Evolutionary conservation across 1,140 invertebrate species (phyloP), one percentile per base, ranked within the genome.

Genomic region (Leptopilina boulardi): DNA sequence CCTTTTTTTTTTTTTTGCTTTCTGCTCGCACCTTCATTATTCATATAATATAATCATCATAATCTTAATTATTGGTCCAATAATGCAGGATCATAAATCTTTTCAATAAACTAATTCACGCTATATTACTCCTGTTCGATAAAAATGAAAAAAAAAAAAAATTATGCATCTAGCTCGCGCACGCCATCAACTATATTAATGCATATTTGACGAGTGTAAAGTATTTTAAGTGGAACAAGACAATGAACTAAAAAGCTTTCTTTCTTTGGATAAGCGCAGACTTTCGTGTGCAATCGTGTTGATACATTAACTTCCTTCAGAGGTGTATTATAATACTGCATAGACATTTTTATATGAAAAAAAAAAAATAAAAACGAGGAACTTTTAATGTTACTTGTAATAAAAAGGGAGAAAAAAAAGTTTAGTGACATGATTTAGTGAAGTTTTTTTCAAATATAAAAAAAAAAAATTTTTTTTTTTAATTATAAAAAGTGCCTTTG

Each of bases 211-310:
- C 75, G 71, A 66, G 74, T 77, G 77, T 82, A 74, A 81, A 76
- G 81, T 82, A 70, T 75, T 54, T 80, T 82, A 86, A 84, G 83
- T 86, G 54, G 83, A 84, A 80, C 81, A 86, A 82, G 83, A 83
- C 83, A 84, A 84, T 84, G 80, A 84, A 82, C 80, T 71, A 79
- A 82, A 76, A 71, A 76, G 74, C 59, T 66, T 30, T 66, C 13
- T 66, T 30, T 66, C 13, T 66, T 59, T 59, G 56, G 11, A 30
- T 30, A 66, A 66, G 59, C 23, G 23, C 23, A 30, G 23, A 51
- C 47, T 66, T 66, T 66, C 59, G 59, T 66, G 59, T 5, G n/a
- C 11, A 66, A 30, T 66, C 59, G 21, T 13, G 5, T 30, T 66
- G 13, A 66, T 30, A 19, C 18, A n/a, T 66, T 30, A 34, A 30